Base-by-base conservation (phyloP, 2,113 vertebrate species). In the Etheostoma spectabile region DNA sequence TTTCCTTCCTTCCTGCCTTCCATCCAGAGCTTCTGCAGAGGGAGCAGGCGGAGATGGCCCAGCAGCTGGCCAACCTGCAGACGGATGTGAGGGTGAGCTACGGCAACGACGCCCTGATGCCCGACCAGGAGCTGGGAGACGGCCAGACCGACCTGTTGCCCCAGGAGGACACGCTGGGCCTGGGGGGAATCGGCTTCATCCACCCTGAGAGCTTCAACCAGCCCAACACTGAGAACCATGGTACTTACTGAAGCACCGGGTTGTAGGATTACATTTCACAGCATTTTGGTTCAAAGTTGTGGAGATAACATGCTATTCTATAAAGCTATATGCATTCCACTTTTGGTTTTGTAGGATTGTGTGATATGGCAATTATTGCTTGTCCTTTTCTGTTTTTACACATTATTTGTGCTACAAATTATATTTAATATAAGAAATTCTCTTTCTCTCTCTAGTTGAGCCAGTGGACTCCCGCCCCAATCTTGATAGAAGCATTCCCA, bases 31-130 rank as follows among this genome's bases (percentile, higher is more conserved):
- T 99, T 60, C 95, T 99, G 84, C 98, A 99, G 94, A 97, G 96
- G 86, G 97, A 99, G 86, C 97, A 99, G 90, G 96, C 96, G 63
- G 99, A 99, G 83, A 98, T 98, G 5, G 97, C 97, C 24, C 97
- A 97, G 46, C 96, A 99, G 92, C 91, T 99, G 94, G 96, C 97
- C 81, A 97, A 97, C 69, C 97, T 99, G 93, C 97, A 99, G 93
- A 99, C 96, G 0, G 98, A 99, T 14, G 96, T 96, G 55, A 95
- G 98, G 68, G 96, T 99, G 91, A 99, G 98, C 89, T 99, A 99
- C 5, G 98, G 98, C 61, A 99, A 99, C 2, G 98, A 99, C 33
- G 98, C 98, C 46, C 97, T 99, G 82, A 98, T 99, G 97, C 98
- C 98, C 0, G 96, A 97, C 61, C 81, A 91, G 87, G 92, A 94